A percentile compares a stretch with the other conserved stretches of the same genome.
These are phyloP conservation scores for Machimus rusticus DNA, from an alignment of 2,888 invertebrate genomes.

Conservation along the genomic window DNA sequence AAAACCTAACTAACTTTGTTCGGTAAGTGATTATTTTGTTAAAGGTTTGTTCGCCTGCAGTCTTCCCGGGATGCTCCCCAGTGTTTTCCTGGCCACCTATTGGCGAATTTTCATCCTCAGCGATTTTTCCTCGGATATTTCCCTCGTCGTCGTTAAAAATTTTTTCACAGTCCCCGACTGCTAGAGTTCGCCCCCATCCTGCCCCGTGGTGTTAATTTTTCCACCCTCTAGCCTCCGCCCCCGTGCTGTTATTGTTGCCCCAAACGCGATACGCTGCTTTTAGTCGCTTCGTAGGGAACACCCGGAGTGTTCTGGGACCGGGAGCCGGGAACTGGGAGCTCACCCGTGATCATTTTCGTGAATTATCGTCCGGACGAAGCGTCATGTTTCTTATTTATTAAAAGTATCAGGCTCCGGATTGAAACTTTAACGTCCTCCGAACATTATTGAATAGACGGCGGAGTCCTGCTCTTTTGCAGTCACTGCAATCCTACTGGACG, in stretches of 20 bases:
- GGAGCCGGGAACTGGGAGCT: not conserved
- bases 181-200: not conserved
- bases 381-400: slow-evolving; percentile 8
- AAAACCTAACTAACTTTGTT: not conserved
- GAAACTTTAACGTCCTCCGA: not conserved
- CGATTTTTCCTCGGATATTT: not conserved
- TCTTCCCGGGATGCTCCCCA: not conserved
- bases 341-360: not conserved
- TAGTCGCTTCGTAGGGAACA: not conserved
- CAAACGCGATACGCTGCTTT: not conserved
- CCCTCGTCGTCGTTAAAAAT: not conserved
- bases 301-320: not conserved
- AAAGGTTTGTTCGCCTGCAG: not conserved
- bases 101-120: not conserved
- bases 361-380: not conserved
- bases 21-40: slow-evolving; percentile 23
- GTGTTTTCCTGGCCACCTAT: not conserved
- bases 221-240: not conserved
- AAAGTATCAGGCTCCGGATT: not conserved
- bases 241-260: not conserved
- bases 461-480: not conserved
- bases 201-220: not conserved
- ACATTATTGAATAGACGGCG: not conserved
- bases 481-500: not conserved
- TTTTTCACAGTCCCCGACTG: not conserved